phyloP scores from a whole-genome alignment of 1,140 invertebrate genomes.

The Sitodiplosis mosellana region DNA sequence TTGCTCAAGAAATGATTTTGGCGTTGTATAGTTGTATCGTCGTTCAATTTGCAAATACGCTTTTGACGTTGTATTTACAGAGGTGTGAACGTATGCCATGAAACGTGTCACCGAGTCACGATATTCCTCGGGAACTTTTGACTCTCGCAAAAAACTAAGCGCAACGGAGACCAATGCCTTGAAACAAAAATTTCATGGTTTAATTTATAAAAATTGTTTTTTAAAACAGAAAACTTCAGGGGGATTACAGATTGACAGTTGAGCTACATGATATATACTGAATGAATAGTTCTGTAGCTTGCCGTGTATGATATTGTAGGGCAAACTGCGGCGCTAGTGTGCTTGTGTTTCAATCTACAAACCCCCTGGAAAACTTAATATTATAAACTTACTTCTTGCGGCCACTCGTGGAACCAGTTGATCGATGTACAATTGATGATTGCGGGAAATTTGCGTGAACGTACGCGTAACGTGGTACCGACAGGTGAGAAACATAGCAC shows the following conservation, averaged over 20 bases:
- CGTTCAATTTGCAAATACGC: conserved; percentile 74
- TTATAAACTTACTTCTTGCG: no score
- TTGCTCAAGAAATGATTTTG: conserved; percentile 91
- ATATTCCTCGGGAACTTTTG: conserved; percentile 47
- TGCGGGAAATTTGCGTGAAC: conserved; percentile 88
- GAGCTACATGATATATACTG: no score
- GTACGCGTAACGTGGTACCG: conserved; percentile 72
- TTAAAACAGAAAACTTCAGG: neutral
- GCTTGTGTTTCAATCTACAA: no score
- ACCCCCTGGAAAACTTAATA: conserved; percentile 55
- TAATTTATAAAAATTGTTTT: neutral
- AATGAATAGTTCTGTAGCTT: neutral
- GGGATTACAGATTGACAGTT: no score
- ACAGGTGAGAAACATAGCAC: conserved; percentile 90
- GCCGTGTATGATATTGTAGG: no score
- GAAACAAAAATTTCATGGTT: no score
- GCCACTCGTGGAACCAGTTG: conserved; percentile 98
- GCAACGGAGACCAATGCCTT: conserved; percentile 46
- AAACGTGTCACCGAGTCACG: conserved; percentile 69
- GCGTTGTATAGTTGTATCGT: conserved; percentile 91
- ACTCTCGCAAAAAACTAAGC: conserved; percentile 66
- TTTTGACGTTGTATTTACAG: conserved; percentile 77
- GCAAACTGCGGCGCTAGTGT: no score
- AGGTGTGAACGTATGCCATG: conserved; percentile 87
- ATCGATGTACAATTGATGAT: conserved; percentile 88